phyloP scores from a whole-genome alignment of 1,140 invertebrate species.

The Leptoteleia sp. region DNA sequence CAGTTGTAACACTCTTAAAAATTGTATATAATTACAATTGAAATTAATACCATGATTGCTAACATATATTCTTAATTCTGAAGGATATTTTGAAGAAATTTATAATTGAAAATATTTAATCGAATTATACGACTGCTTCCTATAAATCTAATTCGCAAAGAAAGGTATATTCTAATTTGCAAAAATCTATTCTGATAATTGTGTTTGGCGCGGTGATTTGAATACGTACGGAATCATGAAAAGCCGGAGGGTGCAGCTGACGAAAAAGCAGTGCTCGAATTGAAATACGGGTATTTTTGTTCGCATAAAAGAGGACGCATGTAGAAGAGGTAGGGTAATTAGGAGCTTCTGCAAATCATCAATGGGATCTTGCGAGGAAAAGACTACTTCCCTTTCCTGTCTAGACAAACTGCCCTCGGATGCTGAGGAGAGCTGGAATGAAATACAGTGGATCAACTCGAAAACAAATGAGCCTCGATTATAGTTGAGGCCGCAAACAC shows the following conservation, averaged over 20 bases:
- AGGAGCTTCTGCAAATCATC: conserved; percentile 64
- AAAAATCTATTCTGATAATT: conserved; percentile 41
- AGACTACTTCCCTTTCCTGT: conserved; percentile 65
- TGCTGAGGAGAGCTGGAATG: conserved; percentile 45
- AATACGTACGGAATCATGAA: conserved; percentile 48
- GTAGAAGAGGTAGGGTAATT: conserved; percentile 62
- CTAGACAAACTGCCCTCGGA: conserved; percentile 67
- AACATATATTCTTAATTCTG: too few relatives aligned
- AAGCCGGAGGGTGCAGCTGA: conserved; percentile 31
- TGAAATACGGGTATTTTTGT: conserved; percentile 59
- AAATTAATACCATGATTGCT: too few relatives aligned
- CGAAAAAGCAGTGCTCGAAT: conserved; percentile 36
- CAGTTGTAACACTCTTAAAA: too few relatives aligned
- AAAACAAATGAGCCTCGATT: conserved; percentile 65
- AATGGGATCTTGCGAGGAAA: conserved; percentile 61
- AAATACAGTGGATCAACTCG: conserved; percentile 62
- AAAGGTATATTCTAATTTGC: conserved; percentile 11
- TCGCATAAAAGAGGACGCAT: conserved; percentile 55
- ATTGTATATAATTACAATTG: too few relatives aligned
- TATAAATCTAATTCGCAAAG: neutral
- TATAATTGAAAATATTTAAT: too few relatives aligned
- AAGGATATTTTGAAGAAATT: too few relatives aligned
- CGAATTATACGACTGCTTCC: too few relatives aligned
- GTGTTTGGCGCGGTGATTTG: conserved; percentile 42
- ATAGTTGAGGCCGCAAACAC: conserved; percentile 53